Base-by-base conservation (phyloP, 2,797 vertebrate genomes). In the Periparus ater region DNA sequence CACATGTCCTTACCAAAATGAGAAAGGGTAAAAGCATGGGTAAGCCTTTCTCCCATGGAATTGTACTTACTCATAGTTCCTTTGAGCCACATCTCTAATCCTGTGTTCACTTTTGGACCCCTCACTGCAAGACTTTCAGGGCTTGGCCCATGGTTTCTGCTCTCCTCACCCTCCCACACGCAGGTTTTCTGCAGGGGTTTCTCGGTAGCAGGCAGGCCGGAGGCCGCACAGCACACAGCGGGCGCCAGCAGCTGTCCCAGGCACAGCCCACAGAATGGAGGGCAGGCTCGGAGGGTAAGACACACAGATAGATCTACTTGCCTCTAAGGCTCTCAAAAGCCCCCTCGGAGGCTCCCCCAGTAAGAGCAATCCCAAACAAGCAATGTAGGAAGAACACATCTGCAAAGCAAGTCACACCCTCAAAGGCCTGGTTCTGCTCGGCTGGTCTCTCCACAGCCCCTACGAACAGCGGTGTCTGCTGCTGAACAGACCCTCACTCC, bases 401-500 rank as follows among this genome's bases (percentile, higher is more conserved):
- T 36, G 9, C 44, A 74, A 34, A 61, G 20, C 8, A 65, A 61
- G 2, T 51, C 8, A 6, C 30, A 38, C 17, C 16, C 42, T 60
- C n/a, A 32, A 51, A 81, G 26, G 29, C 51, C 26, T 26, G 9
- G 15, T 22, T 63, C 63, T 77, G n/a, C 75, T 65, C 50, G 0
- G 0, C 57, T 48, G 10, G 15, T 58, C 25, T 26, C 60, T 51
- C 20, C 60, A 55, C 22, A 91, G 48, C 27, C 47, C 47, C 47
- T 9, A 14, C 34, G 55, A 40, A 38, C 4, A 58, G 38, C 12
- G 34, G 4, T 2, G 4, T 26, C 22, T 26, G 25, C 61, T n/a
- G 47, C 42, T 48, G 20, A 54, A 62, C 0, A 0, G 25, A 34
- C 7, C 16, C 51, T 51, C n/a, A 1, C 38, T 38, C 21, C 5